A percentile compares a stretch with the other conserved stretches of the same genome.
phyloP scores from a whole-genome alignment of 2,888 invertebrate species.

The Gastrophysa polygoni region DNA sequence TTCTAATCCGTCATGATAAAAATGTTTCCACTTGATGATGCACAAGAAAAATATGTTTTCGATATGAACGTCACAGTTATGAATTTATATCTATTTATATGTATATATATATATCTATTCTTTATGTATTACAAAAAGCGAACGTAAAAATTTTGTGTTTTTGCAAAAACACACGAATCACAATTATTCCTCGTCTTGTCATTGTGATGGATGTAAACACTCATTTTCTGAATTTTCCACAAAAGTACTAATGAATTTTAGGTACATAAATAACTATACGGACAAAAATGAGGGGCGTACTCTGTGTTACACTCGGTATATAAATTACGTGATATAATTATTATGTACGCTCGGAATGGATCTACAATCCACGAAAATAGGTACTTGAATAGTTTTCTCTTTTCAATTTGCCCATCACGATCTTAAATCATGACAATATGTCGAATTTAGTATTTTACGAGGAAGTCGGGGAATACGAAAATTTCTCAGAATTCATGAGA shows the following conservation, averaged over 20 bases:
- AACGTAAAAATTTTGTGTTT: slow-evolving; percentile 33
- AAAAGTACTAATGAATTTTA: slow-evolving; percentile 14
- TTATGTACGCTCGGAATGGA: not conserved
- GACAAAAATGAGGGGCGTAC: slow-evolving; percentile 41
- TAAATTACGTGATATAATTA: not conserved
- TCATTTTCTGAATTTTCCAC: not conserved
- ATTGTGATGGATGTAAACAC: not conserved
- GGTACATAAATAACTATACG: slow-evolving; percentile 41
- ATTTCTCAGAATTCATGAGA: too few relatives aligned
- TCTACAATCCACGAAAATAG: not conserved
- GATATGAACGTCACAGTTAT: slow-evolving; percentile 44
- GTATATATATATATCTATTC: too few relatives aligned
- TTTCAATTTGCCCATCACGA: too few relatives aligned
- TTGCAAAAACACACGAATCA: slow-evolving; percentile 36
- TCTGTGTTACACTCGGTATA: slow-evolving; percentile 38
- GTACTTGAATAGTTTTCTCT: too few relatives aligned
- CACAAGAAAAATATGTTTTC: slow-evolving; percentile 33
- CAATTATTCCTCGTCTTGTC: slow-evolving; percentile 11
- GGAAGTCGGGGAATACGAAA: too few relatives aligned
- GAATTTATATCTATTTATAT: too few relatives aligned
- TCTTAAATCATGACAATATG: too few relatives aligned
- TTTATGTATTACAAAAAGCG: slow-evolving; percentile 40
- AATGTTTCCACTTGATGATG: slow-evolving; percentile 15
- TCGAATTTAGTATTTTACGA: too few relatives aligned
- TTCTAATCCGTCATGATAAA: not conserved